Base-by-base conservation (phyloP, 1,140 invertebrate species). In the Lordiphosa stackelbergi region DNA sequence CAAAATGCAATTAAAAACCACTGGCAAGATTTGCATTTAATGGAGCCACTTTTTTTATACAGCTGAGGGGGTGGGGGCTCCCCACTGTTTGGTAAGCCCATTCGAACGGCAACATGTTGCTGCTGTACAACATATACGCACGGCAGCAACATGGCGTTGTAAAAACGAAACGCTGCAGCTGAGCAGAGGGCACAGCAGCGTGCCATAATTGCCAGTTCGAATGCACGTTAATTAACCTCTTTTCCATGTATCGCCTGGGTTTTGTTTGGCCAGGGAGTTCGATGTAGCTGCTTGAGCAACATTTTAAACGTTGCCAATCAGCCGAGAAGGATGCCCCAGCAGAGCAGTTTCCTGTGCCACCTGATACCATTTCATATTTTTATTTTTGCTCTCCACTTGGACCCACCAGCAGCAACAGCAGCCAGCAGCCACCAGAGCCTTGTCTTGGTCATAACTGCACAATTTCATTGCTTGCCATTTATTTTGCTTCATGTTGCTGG, bases 201-300 rank as follows among this genome's bases (percentile, higher is more conserved):
- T 77, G 70, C 66, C 70, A 74, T 84, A 84, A 84, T 84, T 84
- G 79, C 78, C 65, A 71, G 79, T 85, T 85, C 69, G 79, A 79
- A 73, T 84, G 79, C 70, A 73, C 79, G 79, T 85, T 84, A 84
- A 84, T 84, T 84, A 85, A 84, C 78, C 78, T 84, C 78, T 84
- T 84, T 73, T 84, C 69, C 77, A 79, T 79, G 73, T 71, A 77
- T 46, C 45, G 65, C 51, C 19, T 37, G 45, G 57, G 19, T 69
- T 69, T 60, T 31, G 28, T 59, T 79, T 65, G 56, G 58, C 66
- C 60, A 57, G 49, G 34, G 43, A 58, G 52, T 59, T 52, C 34
- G 52, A 8, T 69, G 46, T 10, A 53, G 55, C 42, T 57, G 43
- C 24, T 49, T 66, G 57, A 42, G 60, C 38, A 57, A 63, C 59